Evolutionary conservation across 2,888 invertebrate genomes (phyloP).

Genomic region (Ophioninae sp.): DNA sequence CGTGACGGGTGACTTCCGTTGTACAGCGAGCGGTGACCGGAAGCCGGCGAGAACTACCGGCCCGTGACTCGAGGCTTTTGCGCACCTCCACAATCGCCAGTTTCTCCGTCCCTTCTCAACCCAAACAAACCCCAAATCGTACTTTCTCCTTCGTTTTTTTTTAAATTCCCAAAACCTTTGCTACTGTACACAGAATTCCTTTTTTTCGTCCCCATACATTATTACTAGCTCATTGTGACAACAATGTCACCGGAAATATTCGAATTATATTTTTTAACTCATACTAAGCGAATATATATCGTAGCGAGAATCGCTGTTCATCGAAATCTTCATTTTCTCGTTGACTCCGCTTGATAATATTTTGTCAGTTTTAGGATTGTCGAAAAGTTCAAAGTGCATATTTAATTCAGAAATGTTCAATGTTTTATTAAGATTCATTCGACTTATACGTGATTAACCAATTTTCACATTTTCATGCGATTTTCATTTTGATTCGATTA

Average conservation of each 20-base stretch:
- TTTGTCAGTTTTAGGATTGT: not conserved
- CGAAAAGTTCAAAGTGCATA: not conserved
- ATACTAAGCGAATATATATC: not conserved
- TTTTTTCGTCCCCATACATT: not conserved
- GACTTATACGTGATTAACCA: not conserved
- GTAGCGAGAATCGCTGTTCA: not conserved
- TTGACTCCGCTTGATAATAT: not conserved
- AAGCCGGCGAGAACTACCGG: slow-evolving; percentile 59
- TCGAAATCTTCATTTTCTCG: not conserved
- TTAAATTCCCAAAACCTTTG: not conserved
- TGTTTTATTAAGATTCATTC: too few relatives aligned
- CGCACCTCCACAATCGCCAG: slow-evolving; percentile 3
- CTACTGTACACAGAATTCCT: not conserved
- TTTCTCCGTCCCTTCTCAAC: slow-evolving; percentile 2
- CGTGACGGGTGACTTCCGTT: slow-evolving; percentile 61
- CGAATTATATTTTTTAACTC: not conserved
- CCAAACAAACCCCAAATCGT: slow-evolving; percentile 11
- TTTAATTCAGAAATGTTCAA: too few relatives aligned
- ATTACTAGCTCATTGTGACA: not conserved
- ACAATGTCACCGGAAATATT: not conserved
- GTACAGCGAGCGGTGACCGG: slow-evolving; percentile 59
- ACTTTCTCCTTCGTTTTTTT: slow-evolving; percentile 2
- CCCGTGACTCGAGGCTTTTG: slow-evolving; percentile 54
- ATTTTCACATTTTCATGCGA: not conserved
- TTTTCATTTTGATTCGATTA: too few relatives aligned